Evolutionary conservation across 2,797 vertebrate genomes (phyloP), one percentile per base, ranked within the genome.

Genomic region (Crenuchus spilurus): DNA sequence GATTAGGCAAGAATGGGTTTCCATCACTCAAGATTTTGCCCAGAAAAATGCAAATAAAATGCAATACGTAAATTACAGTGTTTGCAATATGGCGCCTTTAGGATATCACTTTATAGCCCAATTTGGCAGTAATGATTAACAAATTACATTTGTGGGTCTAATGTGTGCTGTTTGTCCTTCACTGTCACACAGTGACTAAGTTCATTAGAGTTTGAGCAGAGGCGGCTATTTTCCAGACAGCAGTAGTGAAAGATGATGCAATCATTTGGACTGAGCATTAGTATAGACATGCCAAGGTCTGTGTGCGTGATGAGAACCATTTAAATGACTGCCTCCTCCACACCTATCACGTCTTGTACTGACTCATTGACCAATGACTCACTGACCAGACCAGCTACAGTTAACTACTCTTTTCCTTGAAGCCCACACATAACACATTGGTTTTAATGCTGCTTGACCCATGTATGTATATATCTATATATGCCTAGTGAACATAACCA

Each of bases 191-290:
- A 26, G 16, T 61, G 42, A 14, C 49, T 22, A 60, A 67, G 41
- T 62, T 83, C 57, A 80, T 78, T 81, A 74, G 74, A 44, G 33
- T 58, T 57, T 70, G 72, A 78, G 82, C 77, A 49, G 44, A 64
- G 62, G 72, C 14, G 18, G 39, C 65, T 55, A 75, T 80, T 61
- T 77, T 51, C 61, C 69, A 61, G 61, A 18, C 24, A 22, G 20
- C 24, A 20, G 28, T 28, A 22, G 37, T 35, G 9, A 18, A 31
- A 30, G 13, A 28, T 42, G 6, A 41, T 14, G 46, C n/a, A 28
- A 44, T n/a, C 6, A 20, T 28, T 13, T 8, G 9, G 54, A 31
- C 20, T 10, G 6, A 11, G 41, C n/a, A 22, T 31, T 5, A 30
- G 51, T 41, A 6, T 7, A 28, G 42, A 28, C 11, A 26, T n/a